phyloP scores from a whole-genome alignment of 2,888 invertebrate genomes.

The Halictus quadricinctus region DNA sequence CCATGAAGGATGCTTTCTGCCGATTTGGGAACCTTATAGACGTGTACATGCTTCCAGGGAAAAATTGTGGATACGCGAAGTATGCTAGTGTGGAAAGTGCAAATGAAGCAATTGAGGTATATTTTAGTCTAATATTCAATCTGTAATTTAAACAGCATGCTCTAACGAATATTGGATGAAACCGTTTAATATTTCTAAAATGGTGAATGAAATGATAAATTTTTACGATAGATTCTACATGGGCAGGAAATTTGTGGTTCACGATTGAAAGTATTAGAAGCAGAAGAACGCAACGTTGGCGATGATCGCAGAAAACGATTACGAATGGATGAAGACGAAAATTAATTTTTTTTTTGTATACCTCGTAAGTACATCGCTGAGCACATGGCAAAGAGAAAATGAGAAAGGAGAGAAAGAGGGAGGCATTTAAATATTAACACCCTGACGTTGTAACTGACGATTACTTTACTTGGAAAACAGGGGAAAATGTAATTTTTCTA shows the following conservation, averaged over 20 bases:
- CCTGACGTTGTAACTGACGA: constrained; percentile 70
- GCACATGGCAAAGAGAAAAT: constrained; percentile 53
- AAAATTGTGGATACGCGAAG: constrained; percentile 96
- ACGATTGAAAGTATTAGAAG: constrained; percentile 93
- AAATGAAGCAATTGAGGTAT: constrained; percentile 88
- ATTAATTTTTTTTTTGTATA: constrained; percentile 74
- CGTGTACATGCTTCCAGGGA: constrained; percentile 93
- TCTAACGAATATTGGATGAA: neutral
- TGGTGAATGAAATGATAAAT: neutral
- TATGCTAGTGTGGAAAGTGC: constrained; percentile 91
- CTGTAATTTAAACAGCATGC: neutral
- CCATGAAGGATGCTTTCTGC: constrained; percentile 94
- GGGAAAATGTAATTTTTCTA: constrained; percentile 80
- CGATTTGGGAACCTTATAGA: constrained; percentile 95
- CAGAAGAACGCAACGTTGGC: constrained; percentile 87
- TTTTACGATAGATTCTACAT: constrained; percentile 85
- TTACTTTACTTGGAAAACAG: constrained; percentile 63
- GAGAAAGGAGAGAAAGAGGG: constrained; percentile 46
- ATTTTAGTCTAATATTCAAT: neutral
- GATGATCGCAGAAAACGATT: constrained; percentile 81
- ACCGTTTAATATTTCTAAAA: neutral
- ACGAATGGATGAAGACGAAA: constrained; percentile 80
- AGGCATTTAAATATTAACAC: constrained; percentile 59
- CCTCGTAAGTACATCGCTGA: constrained; percentile 77
- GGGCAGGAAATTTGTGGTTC: constrained; percentile 95